Evolutionary conservation across 2,113 vertebrate species (phyloP).

Genomic region (Turdus rufiventris): DNA sequence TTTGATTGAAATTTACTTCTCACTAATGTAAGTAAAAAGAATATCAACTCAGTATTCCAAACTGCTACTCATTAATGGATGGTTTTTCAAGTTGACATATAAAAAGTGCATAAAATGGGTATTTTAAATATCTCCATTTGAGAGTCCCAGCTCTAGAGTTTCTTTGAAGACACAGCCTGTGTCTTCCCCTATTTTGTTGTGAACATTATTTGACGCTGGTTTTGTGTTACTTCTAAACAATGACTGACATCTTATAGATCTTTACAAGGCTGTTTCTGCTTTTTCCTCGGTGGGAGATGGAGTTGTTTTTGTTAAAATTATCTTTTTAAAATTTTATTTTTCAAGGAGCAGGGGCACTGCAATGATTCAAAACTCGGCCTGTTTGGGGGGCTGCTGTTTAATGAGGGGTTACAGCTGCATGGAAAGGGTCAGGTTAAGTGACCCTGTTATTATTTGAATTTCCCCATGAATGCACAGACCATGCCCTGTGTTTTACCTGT

Average conservation of each 20-base stretch:
- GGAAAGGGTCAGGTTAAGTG: background rate
- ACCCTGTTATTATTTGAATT: background rate
- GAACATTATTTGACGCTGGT: background rate
- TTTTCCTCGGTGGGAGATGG: background rate
- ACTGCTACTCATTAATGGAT: background rate
- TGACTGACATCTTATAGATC: background rate
- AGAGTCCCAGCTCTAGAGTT: background rate
- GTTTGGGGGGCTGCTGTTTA: background rate
- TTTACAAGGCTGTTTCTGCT: background rate
- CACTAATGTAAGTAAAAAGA: background rate
- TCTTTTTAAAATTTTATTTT: background rate
- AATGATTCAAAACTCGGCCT: background rate
- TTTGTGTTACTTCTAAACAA: background rate
- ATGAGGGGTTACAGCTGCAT: background rate
- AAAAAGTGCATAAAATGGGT: accelerated
- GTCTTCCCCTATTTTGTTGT: background rate
- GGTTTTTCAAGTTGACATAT: background rate
- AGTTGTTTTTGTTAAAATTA: background rate
- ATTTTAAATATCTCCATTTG: background rate
- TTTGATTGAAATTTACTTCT: background rate
- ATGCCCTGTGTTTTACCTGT: background rate
- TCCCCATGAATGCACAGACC: background rate
- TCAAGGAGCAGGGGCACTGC: background rate
- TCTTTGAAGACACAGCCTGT: background rate
- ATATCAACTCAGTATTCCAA: background rate